Base-by-base conservation (phyloP, 2,888 invertebrate species). In the Hypercompe scribonia region DNA sequence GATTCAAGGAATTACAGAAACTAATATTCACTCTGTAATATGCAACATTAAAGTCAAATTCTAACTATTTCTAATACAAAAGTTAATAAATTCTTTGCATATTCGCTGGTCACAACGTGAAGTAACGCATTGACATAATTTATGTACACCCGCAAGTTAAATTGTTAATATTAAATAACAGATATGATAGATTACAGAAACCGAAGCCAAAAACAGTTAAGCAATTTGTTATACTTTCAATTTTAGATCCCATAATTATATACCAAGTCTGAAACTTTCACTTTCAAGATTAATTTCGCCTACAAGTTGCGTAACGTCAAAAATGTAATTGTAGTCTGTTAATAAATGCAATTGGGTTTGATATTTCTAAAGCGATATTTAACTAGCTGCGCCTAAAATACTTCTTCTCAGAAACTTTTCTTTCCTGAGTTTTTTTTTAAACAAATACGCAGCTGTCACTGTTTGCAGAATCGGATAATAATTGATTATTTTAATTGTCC, bases 181-280 rank as follows among this genome's bases (percentile, higher is more conserved):
- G 80, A 85, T 84, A 80, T 90, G 91, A 92, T 90, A 89, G 85
- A 91, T 91, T 83, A 83, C 84, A 83, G 81, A 82, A 86, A 84
- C 79, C 80, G 82, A 88, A 86, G 76, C 84, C 86, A 83, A 82
- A 84, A 86, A 87, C 85, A 85, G 88, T 88, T 88, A 88, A 87
- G 82, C 87, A 88, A 90, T 92, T 91, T 89, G 90, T 90, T 89
- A 89, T 91, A 90, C 91, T 92, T 90, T 92, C 90, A 82, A 87
- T 91, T 90, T 89, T 90, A 89, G 89, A 87, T 87, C 84, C 86
- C 88, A 89, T 90, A 89, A 90, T 91, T 89, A 88, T 88, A 88
- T 88, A 90, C 87, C 84, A 82, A 84, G 85, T 82, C 88, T 84
- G 81, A 84, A 85, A 90, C 93, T 94, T 94, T 94, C 93, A 88